These are phyloP conservation scores for Bergia sp. DNA, from an alignment of 92 coral and sea anemone genomes.

Conservation along the genomic window DNA sequence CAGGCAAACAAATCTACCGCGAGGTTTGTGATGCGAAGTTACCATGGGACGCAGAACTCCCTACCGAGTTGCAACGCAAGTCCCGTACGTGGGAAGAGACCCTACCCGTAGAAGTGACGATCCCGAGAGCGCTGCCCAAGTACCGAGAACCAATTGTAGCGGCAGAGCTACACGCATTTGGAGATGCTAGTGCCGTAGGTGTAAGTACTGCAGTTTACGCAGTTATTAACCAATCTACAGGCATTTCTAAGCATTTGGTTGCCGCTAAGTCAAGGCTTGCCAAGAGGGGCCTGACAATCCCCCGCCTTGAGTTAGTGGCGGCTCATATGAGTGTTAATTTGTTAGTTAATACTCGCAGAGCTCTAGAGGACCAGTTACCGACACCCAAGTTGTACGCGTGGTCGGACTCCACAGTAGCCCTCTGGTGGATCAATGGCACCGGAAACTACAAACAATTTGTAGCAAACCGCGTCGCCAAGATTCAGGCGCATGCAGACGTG, in stretches of 20 bases:
- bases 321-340: constrained; percentile 47
- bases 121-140: neutral
- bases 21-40: neutral
- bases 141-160: constrained; percentile 41
- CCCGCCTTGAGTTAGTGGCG: constrained; percentile 17
- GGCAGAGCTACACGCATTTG: constrained; percentile 58
- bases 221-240: constrained; percentile 49
- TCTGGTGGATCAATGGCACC: constrained; percentile 44
- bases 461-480: no score
- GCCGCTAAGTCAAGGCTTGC: constrained; percentile 41
- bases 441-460: constrained; percentile 47
- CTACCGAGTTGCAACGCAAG: neutral
- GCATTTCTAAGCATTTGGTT: constrained; percentile 49
- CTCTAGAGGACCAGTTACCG: constrained; percentile 24
- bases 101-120: neutral
- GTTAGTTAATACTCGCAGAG: neutral
- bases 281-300: neutral
- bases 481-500: no score
- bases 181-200: constrained; percentile 63
- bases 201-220: constrained; percentile 64
- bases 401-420: constrained; percentile 51
- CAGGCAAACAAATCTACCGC: constrained; percentile 28
- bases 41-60: constrained; percentile 8
- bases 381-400: constrained; percentile 25
- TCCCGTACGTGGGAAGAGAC: neutral